Evolutionary conservation across 1,140 invertebrate genomes (phyloP), one percentile per base, ranked within the genome.

Genomic region (Ectropis grisescens): DNA sequence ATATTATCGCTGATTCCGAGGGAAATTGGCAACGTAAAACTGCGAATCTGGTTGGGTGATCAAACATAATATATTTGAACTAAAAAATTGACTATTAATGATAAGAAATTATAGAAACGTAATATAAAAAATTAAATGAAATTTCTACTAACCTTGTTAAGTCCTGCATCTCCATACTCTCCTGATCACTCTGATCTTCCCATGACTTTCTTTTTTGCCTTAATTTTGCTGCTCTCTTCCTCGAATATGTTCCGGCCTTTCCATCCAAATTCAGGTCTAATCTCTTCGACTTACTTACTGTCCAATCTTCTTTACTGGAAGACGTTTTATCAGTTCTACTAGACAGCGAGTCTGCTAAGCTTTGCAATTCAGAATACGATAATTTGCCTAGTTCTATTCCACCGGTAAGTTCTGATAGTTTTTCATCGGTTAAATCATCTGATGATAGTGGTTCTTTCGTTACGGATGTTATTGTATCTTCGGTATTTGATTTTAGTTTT

Each of bases 161-260:
- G 38, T 82, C 76, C 37, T 82, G 76, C 49, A 82, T 65, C 35
- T 83, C 75, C 55, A 80, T 64, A 12, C 57, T 74, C 35, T 84
- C 82, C 39, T 80, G 78, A 32, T 82, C 74, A 37, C 59, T 83
- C 28, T 81, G 78, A 34, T 81, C 79, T 34, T 84, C 81, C 76
- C 79, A 82, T 0, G 82, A 83, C 37, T 75, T 78, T 33, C 70
- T 62, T n/a, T n/a, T n/a, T 35, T 82, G 79, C 35, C 50, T 74
- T 14, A 82, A 47, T 41, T 75, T 82, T 0, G 69, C 67, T 6
- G 76, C 78, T 12, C 74, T 55, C 29, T 76, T 78, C 33, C 74
- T 76, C 55, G 72, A 81, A 70, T 83, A 83, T 1, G 78, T 83
- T 5, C 70, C 65, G 23, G 76, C 76, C 51, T 79, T 74, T 0